A percentile compares a stretch with the other conserved stretches of the same genome.
Evolutionary conservation across 1,140 invertebrate species (phyloP).

Genomic region (Calephelis virginiensis): DNA sequence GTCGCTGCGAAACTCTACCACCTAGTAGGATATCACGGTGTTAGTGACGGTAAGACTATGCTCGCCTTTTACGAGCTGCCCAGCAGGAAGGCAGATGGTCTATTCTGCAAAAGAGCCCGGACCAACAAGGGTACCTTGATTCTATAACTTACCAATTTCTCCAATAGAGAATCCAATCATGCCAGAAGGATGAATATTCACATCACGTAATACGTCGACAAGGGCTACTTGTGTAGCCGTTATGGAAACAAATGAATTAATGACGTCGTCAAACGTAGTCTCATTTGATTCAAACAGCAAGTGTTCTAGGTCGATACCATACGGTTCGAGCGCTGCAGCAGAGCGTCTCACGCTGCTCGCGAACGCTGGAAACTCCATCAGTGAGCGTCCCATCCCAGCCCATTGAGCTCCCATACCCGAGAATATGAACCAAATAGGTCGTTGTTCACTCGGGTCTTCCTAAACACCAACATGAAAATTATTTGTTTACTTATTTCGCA

Average conservation of each 20-base stretch:
- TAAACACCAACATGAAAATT: too few relatives aligned
- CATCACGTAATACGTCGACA: not conserved
- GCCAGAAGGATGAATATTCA: not conserved
- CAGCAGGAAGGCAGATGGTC: too few relatives aligned
- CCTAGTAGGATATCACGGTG: too few relatives aligned
- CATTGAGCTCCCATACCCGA: not conserved
- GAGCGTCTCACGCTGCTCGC: not conserved
- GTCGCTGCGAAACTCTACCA: too few relatives aligned
- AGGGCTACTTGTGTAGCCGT: not conserved
- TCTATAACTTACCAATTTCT: slow-evolving; percentile 82
- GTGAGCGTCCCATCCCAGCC: not conserved
- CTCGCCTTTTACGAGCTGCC: too few relatives aligned
- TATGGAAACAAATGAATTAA: not conserved
- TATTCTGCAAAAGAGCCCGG: too few relatives aligned
- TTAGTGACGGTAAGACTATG: too few relatives aligned
- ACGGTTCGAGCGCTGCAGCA: not conserved
- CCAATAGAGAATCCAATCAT: slow-evolving; percentile 97
- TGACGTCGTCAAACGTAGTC: not conserved
- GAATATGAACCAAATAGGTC: slow-evolving; percentile 11
- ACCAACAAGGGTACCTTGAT: too few relatives aligned
- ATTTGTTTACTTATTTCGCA: too few relatives aligned
- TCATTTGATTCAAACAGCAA: not conserved
- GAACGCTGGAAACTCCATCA: not conserved
- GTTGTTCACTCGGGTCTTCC: too few relatives aligned
- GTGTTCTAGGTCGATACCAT: slow-evolving; percentile 1